Conservation (phyloP, 1,140 invertebrate species). For the Drosophila pseudoobscura region DNA sequence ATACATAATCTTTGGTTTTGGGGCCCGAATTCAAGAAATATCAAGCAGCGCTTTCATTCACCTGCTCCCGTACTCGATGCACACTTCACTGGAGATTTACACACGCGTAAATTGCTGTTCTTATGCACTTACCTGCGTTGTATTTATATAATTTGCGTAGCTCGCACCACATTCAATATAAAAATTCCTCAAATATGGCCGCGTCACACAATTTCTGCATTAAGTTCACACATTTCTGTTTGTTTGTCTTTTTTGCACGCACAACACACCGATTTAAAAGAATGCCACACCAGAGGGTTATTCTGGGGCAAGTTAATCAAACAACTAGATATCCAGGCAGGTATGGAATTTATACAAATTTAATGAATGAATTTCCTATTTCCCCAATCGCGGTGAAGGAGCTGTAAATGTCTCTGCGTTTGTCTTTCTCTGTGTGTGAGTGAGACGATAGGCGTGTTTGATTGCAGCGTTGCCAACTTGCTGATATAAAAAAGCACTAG, state of each 20-base stretch:
- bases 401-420: conserved; percentile 48
- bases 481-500: conserved; percentile 23
- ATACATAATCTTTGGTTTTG: conserved; percentile 33
- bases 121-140: conserved; percentile 45
- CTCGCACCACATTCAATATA: conserved; percentile 50
- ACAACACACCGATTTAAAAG: conserved; percentile 65
- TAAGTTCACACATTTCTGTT: conserved; percentile 63
- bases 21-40: conserved; percentile 12
- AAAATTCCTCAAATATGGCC: conserved; percentile 75
- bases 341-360: conserved; percentile 70
- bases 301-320: conserved; percentile 65
- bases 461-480: conserved; percentile 54
- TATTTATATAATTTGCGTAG: conserved; percentile 72
- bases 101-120: neutral
- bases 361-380: conserved; percentile 67
- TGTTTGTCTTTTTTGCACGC: conserved; percentile 44
- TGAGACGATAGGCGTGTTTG: conserved; percentile 76
- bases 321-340: conserved; percentile 64
- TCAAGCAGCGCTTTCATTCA: conserved; percentile 25
- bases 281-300: conserved; percentile 69
- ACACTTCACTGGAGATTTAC: conserved; percentile 21
- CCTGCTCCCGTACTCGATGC: conserved; percentile 39
- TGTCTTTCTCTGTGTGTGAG: conserved; percentile 81
- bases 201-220: conserved; percentile 62
- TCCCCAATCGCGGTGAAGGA: conserved; percentile 43